Evolutionary conservation across 2,113 vertebrate species (phyloP).

Genomic region (Tricholaema leucomelas): DNA sequence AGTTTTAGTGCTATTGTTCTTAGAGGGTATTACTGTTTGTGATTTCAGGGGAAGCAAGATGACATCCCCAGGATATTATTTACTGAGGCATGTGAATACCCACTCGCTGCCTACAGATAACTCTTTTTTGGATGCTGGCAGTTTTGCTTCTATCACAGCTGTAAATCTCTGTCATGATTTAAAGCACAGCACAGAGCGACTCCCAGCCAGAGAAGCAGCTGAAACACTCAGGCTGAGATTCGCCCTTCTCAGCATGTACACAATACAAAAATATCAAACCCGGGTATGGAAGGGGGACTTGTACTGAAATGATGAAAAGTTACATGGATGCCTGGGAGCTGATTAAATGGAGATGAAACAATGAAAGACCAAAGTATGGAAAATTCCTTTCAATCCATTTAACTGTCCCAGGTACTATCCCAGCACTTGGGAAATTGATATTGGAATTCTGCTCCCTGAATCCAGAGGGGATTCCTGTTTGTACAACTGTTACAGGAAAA

Average conservation of each 20-base stretch:
- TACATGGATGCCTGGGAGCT: rapidly evolving
- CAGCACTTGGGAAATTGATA: not conserved
- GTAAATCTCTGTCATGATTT: not conserved
- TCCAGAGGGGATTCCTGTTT: not conserved
- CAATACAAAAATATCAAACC: not conserved
- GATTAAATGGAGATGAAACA: not conserved
- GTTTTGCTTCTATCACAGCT: not conserved
- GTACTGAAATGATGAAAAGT: not conserved
- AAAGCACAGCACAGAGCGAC: not conserved
- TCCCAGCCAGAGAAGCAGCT: not conserved
- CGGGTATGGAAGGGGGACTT: not conserved
- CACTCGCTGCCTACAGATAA: not conserved
- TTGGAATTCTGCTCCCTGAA: not conserved
- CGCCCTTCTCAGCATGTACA: not conserved
- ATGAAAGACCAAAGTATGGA: not conserved
- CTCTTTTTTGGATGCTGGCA: not conserved
- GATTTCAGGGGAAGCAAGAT: constrained; percentile 10
- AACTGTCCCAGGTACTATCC: not conserved
- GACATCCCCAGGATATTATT: constrained; percentile 7
- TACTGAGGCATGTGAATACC: not conserved
- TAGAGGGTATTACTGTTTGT: not conserved
- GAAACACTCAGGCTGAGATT: not conserved
- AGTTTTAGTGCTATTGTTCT: constrained; percentile 70
- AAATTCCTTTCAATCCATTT: not conserved
- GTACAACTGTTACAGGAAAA: not conserved